A percentile compares a stretch with the other conserved stretches of the same genome.
phyloP scores from a whole-genome alignment of 2,888 invertebrate species.

The Dioctria linearis region DNA sequence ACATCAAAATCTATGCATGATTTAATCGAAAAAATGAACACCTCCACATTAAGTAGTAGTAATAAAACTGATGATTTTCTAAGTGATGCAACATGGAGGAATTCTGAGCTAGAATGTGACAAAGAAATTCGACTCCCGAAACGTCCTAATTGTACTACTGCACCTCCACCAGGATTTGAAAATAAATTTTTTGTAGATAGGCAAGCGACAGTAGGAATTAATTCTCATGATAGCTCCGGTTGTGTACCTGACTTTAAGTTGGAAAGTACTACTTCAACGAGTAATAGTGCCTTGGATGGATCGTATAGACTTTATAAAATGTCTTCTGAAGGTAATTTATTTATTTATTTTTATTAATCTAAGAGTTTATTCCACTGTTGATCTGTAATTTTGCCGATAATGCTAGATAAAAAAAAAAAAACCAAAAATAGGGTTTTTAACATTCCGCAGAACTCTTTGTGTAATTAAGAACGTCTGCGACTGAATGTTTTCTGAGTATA shows the following conservation, averaged over 20 bases:
- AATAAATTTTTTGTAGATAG: constrained; percentile 60
- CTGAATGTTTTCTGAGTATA: too few relatives aligned
- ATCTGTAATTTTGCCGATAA: too few relatives aligned
- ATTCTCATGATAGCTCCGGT: constrained; percentile 55
- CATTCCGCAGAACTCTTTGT: too few relatives aligned
- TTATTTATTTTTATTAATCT: not conserved
- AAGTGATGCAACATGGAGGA: constrained; percentile 38
- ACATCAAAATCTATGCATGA: constrained; percentile 59
- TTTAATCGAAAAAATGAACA: constrained; percentile 58
- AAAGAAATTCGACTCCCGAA: constrained; percentile 54
- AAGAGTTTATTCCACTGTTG: too few relatives aligned
- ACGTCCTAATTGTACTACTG: constrained; percentile 53
- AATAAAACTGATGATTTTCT: constrained; percentile 37
- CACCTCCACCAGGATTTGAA: constrained; percentile 56
- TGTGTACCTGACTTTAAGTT: constrained; percentile 58
- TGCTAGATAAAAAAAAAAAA: too few relatives aligned
- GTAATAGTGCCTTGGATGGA: constrained; percentile 59
- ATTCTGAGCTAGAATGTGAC: constrained; percentile 52
- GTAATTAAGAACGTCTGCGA: too few relatives aligned
- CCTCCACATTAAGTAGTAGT: constrained; percentile 44
- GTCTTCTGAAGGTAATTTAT: constrained; percentile 59
- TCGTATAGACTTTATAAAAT: constrained; percentile 60
- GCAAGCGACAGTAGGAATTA: constrained; percentile 58
- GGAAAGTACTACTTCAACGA: constrained; percentile 55
- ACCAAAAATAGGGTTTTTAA: too few relatives aligned